Evolutionary conservation across 2,113 vertebrate species (phyloP), one percentile per base, ranked within the genome.

Genomic region (Cochlearius cochlearius): DNA sequence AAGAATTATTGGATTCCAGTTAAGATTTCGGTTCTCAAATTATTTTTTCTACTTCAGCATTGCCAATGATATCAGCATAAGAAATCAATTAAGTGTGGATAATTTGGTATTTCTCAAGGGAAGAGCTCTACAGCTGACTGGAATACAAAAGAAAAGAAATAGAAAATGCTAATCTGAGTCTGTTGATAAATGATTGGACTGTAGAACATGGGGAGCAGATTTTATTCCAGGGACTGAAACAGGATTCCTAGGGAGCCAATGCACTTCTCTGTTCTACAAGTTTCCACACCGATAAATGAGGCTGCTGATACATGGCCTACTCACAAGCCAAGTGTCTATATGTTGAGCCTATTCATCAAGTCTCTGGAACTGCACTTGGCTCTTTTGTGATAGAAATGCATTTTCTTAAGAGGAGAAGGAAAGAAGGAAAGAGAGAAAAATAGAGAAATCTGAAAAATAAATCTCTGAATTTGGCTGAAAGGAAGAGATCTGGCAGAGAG

Each of bases 81-180:
- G 93, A 93, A 95, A 86, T 95, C 92, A 80, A 62, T 93, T 95
- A 95, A 91, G 77, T 86, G 88, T 92, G 75, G 76, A 92, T 93
- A 91, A 93, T 90, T 73, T 86, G 73, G 39, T 72, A 36, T 93
- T 89, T 95, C 90, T 96, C 88, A 88, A 73, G 90, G 87, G 86
- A 92, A 75, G 21, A 89, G 67, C 49, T 88, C 45, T 71, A 45
- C 49, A 75, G 53, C 58, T 93, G 94, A 94, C 90, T 81, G 63
- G 85, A 93, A 90, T 95, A 92, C 6, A 7, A 86, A 96, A 73
- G 38, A 86, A 94, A 88, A 75, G 77, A 93, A 94, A 92, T 67
- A 92, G 73, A 68, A 96, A 94, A 95, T 73, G 69, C 69, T 94
- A 29, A 67, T 90, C 71, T 50, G 38, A 85, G 62, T 68, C 39